Evolutionary conservation across 2,113 vertebrate species (phyloP), one percentile per base, ranked within the genome.

Genomic region (Sphaerodactylus townsendi): DNA sequence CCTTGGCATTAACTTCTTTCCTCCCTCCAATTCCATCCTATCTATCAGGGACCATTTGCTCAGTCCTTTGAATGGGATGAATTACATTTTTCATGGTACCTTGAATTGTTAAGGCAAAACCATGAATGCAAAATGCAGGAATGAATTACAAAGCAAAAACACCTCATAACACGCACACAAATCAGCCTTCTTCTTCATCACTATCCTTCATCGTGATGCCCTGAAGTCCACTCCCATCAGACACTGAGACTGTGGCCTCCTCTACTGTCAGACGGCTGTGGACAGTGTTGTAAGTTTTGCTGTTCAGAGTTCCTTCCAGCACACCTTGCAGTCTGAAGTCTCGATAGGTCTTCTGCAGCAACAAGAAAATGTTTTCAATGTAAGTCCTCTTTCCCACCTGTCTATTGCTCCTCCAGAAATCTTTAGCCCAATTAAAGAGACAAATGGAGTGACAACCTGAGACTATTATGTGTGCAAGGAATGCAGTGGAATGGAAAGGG

Each of bases 131-230:
- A 88, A n/a, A 89, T 87, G 91, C 88, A 90, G 92, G 89, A 86
- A 95, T 93, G 93, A 93, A 50, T 89, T 91, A 88, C 88, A 84
- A 92, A 93, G 91, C 79, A 91, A 84, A n/a, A 4, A 62, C 23
- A 74, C 73, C 81, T 81, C 85, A 15, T 13, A 70, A 53, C 9
- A 84, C 77, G 80, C 1, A 41, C 0, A 53, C 3, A 4, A 1
- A 64, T 97, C 90, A 98, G 73, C 96, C 96, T 79, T 99, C 97
- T 74, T 98, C 98, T 93, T 98, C 97, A 4, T 99, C 98, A 1
- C 98, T 99, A 96, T 99, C 98, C 86, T 97, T 98, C 98, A 99
- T 99, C 4, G 97, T 97, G 91, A 99, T 96, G 72, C 98, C 98
- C 93, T 98, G 98, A 82, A 99, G 97, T 79, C 97, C 97, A 66